Conservation (phyloP, 2,113 vertebrate species). For the Falcunculus frontatus region DNA sequence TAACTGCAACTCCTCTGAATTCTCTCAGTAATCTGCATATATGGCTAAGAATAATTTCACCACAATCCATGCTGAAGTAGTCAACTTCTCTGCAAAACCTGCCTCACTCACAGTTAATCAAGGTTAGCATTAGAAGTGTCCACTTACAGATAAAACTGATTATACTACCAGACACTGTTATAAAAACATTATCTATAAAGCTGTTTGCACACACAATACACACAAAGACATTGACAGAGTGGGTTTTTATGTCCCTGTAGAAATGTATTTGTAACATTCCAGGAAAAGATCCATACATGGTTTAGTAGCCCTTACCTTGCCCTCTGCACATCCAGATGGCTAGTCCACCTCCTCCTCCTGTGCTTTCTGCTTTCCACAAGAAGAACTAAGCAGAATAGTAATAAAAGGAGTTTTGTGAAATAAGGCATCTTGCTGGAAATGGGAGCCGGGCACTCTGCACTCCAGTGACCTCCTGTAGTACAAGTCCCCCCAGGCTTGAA, state of each 20-base stretch:
- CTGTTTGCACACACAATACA: neutral
- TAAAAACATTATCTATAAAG: neutral
- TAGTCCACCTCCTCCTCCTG: constrained; percentile 80
- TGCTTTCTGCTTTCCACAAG: constrained; percentile 80
- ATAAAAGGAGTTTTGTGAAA: constrained; percentile 72
- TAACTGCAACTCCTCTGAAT: neutral
- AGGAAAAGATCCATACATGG: rapidly evolving
- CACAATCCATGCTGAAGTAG: neutral
- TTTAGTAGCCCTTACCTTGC: constrained; percentile 74
- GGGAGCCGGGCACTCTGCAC: constrained; percentile 45
- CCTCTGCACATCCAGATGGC: constrained; percentile 74
- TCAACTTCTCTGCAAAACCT: neutral
- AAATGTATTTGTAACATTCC: rapidly evolving
- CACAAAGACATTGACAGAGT: too few relatives aligned
- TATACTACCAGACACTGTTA: neutral
- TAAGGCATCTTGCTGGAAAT: constrained; percentile 74
- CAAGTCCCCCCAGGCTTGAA: constrained; percentile 32
- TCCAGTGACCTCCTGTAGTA: constrained; percentile 51
- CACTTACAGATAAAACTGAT: neutral
- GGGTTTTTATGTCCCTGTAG: neutral
- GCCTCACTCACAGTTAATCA: neutral
- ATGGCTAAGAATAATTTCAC: neutral
- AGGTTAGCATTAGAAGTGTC: neutral
- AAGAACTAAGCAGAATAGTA: constrained; percentile 77
- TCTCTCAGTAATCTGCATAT: neutral